Base-by-base conservation (phyloP, 2,797 vertebrate species). In the Euphonia xanthogaster region DNA sequence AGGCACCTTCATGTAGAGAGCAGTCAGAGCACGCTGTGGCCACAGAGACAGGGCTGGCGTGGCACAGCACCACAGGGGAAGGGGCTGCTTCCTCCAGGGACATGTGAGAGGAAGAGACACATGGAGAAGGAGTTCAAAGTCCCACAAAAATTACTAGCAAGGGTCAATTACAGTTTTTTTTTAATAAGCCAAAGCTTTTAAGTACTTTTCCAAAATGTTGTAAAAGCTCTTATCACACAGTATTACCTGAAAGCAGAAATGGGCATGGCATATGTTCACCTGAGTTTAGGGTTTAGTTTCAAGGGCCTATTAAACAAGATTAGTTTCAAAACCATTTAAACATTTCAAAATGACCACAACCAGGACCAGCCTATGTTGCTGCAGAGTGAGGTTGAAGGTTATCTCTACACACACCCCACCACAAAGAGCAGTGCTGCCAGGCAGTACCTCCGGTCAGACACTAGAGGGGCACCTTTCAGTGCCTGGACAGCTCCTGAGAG, bases 241-340 rank as follows among this genome's bases (percentile, higher is more conserved):
- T 66, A 48, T 75, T 90, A 96, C 93, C 88, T 73, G 93, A 84
- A 67, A 57, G 54, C 57, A 96, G 94, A 94, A 92, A 83, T 8
- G 37, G 70, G 88, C 33, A 93, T 60, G 54, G 91, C 71, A 2
- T 77, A 42, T 15, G 48, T 65, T 91, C 74, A 23, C 73, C 79
- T 92, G 87, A 78, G 87, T 79, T 91, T 66, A 96, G 86, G 86
- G 74, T 94, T 96, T 78, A 91, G 91, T 94, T 97, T 97, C 92
- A 96, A 93, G 94, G 96, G 96, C 92, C 92, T 89, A 95, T 80
- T 90, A 91, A 94, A 96, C 79, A 95, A 88, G 83, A 91, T 40
- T 83, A 95, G 50, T 94, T 94, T 91, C 88, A 78, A 94, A 90
- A 84, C 93, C 82, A 73, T 75, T 94, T 90, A 74, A 95, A 91